These are phyloP conservation scores for Dolomedes plantarius DNA, from an alignment of 2,888 invertebrate genomes.

Conservation along the genomic window DNA sequence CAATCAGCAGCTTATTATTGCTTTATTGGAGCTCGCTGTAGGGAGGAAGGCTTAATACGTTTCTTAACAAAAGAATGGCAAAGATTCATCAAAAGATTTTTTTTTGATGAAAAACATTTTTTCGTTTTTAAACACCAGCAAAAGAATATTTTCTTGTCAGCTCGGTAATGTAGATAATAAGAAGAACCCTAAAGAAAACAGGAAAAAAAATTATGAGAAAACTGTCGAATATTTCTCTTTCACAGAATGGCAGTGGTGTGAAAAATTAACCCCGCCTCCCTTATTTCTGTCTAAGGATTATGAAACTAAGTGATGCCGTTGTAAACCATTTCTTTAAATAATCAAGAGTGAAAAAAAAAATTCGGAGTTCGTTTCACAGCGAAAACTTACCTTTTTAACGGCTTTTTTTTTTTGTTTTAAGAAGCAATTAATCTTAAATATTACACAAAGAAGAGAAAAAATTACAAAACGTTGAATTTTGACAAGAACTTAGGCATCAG, in stretches of 20 bases:
- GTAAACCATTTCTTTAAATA: conserved; percentile 12
- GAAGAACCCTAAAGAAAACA: background rate
- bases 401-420: conserved; percentile 48
- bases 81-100: too few species aligned
- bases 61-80: too few species aligned
- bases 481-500: conserved; percentile 56
- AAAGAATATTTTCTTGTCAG: background rate
- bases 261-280: conserved; percentile 12
- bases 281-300: conserved; percentile 7
- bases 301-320: conserved; percentile 12
- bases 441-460: conserved; percentile 22
- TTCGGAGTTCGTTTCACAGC: background rate
- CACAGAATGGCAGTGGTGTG: conserved; percentile 14
- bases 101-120: background rate
- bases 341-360: background rate
- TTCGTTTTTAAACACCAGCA: background rate
- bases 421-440: conserved; percentile 64
- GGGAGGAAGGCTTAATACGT: too few species aligned
- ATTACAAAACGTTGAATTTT: conserved; percentile 41
- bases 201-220: background rate
- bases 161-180: background rate
- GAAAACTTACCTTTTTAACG: conserved; percentile 65
- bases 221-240: conserved; percentile 9
- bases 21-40: too few species aligned
- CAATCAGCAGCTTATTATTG: too few species aligned